Percentiles rank a stretch among this genome's conserved stretches.
Conservation (phyloP, 1,140 invertebrate genomes). For the Eufriesea mexicana region DNA sequence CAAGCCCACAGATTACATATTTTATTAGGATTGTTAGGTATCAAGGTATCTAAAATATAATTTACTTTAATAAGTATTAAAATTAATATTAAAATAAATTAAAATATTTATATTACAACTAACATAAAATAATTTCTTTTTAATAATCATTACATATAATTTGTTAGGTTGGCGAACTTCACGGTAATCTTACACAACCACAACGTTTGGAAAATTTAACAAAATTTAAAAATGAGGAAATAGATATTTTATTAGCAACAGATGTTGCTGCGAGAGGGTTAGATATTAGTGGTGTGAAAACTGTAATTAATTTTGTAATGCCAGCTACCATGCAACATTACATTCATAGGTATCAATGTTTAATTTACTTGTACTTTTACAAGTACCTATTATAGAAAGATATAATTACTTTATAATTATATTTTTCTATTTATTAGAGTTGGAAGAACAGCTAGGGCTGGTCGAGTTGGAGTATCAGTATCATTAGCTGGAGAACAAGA, state of each 20-base stretch:
- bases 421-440: slow-evolving; percentile 83
- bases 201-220: slow-evolving; percentile 94
- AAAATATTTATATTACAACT: not conserved
- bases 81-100: not conserved
- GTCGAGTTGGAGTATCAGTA: slow-evolving; percentile 93
- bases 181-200: slow-evolving; percentile 96
- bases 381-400: not conserved
- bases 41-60: slow-evolving; percentile 83
- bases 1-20: slow-evolving; percentile 96
- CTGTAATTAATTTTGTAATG: slow-evolving; percentile 98
- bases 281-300: slow-evolving; percentile 97
- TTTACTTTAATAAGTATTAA: not conserved
- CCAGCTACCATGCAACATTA: slow-evolving; percentile 97
- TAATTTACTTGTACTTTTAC: not conserved
- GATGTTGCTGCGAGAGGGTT: slow-evolving; percentile 98
- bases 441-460: slow-evolving; percentile 96
- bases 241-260: slow-evolving; percentile 96
- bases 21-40: slow-evolving; percentile 92
- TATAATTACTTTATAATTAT: slow-evolving; percentile 16
- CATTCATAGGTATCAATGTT: slow-evolving; percentile 88
- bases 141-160: not conserved
- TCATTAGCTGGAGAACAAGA: slow-evolving; percentile 97
- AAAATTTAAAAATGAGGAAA: slow-evolving; percentile 93
- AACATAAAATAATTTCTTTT: not conserved
- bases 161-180: slow-evolving; percentile 93